Conservation (phyloP, 2,113 vertebrate genomes). For the Poeciliopsis retropinna region DNA sequence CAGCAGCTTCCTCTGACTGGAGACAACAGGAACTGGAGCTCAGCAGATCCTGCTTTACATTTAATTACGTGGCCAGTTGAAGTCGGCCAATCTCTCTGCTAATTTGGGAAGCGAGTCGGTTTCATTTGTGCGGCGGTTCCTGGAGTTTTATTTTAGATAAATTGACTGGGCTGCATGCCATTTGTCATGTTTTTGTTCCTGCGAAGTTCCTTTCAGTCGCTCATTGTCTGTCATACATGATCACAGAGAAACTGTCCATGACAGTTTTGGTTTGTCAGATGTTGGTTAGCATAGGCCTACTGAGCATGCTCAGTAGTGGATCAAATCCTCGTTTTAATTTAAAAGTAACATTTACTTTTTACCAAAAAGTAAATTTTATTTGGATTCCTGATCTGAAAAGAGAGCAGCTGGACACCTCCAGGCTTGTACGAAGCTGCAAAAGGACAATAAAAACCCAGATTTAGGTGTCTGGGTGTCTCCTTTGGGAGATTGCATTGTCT, state of each 20-base stretch:
- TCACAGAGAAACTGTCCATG: constrained; percentile 53
- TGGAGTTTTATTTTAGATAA: background rate
- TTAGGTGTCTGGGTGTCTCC: too few species aligned
- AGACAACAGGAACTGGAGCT: constrained; percentile 60
- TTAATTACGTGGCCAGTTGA: constrained; percentile 35
- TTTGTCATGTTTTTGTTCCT: constrained; percentile 48
- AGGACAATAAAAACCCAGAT: background rate
- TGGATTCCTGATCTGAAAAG: constrained; percentile 1
- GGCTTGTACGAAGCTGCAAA: background rate
- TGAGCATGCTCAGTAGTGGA: constrained; percentile 66
- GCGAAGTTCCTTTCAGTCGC: constrained; percentile 34
- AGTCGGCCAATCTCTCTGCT: constrained; percentile 17
- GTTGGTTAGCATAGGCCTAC: constrained; percentile 64
- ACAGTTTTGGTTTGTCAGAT: background rate
- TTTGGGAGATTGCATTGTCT: background rate
- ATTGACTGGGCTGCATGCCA: constrained; percentile 18
- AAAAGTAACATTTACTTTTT: too few species aligned
- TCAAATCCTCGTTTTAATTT: constrained; percentile 30
- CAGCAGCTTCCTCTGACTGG: constrained; percentile 47
- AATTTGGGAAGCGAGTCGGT: constrained; percentile 15
- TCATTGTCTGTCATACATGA: constrained; percentile 11
- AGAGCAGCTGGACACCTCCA: background rate
- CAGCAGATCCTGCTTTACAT: constrained; percentile 44
- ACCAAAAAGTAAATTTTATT: constrained; percentile 19
- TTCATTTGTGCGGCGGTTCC: constrained; percentile 20